Percentiles rank a stretch among this genome's conserved stretches.
These are phyloP conservation scores for Geodia barretti DNA, from an alignment of 37 sponge, comb jelly and placozoan species.

Conservation along the genomic window DNA sequence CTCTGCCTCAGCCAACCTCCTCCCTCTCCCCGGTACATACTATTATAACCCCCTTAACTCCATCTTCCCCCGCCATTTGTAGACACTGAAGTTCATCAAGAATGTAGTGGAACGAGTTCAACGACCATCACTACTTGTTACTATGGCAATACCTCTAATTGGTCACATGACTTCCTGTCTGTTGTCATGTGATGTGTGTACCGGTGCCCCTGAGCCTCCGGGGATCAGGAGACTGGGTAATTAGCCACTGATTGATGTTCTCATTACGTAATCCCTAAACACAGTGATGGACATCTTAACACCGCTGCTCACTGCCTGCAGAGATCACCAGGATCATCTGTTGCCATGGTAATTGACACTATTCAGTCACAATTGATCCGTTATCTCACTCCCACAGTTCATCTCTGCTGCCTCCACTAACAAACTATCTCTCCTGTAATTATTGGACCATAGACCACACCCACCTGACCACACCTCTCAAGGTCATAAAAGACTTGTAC, in stretches of 20 bases:
- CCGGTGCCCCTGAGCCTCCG: conserved; percentile 13
- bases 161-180: conserved; percentile 28
- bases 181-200: conserved; percentile 44
- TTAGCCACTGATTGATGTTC: not conserved
- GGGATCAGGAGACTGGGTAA: conserved; percentile 14
- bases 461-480: not conserved
- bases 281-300: conserved; percentile 12
- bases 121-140: conserved; percentile 1
- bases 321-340: not conserved
- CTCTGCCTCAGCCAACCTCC: conserved; percentile 19
- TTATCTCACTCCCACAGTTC: not conserved
- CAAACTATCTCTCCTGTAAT: not conserved
- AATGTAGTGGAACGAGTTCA: not conserved
- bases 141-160: conserved; percentile 6
- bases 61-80: not conserved
- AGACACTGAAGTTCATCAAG: conserved; percentile 6
- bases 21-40: conserved; percentile 24
- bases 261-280: not conserved
- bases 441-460: too few species aligned
- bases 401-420: not conserved
- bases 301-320: conserved; percentile 1
- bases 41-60: not conserved
- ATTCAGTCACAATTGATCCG: not conserved
- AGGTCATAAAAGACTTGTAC: not conserved
- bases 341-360: not conserved